Conservation (phyloP, 2,888 invertebrate species). For the Microchrysa polita region DNA sequence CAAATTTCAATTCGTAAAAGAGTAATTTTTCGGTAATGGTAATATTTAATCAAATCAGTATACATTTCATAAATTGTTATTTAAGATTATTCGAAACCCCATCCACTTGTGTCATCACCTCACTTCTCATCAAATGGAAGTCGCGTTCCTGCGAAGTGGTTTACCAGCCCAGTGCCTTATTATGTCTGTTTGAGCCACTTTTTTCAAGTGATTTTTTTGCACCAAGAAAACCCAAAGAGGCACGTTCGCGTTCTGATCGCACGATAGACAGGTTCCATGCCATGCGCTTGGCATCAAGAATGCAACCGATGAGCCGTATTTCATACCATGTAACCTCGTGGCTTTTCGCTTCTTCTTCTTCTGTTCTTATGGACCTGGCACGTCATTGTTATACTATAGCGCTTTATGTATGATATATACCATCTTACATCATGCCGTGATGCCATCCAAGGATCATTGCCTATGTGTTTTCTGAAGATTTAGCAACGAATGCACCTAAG, state of each 20-base stretch:
- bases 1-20: no score
- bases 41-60: no score
- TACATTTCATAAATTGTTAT: no score
- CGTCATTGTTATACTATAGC: no score
- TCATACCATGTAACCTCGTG: not conserved
- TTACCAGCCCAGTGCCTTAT: not conserved
- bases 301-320: conserved; percentile 4
- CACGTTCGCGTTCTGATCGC: conserved; percentile 22
- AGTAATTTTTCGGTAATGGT: no score
- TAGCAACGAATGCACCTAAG: no score
- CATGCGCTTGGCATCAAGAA: not conserved
- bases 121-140: not conserved
- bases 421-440: no score
- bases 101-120: not conserved
- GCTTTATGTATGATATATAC: no score
- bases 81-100: no score
- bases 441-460: no score
- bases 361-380: not conserved
- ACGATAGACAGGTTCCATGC: conserved; percentile 1
- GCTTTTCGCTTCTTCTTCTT: not conserved
- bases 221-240: not conserved
- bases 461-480: no score
- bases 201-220: not conserved
- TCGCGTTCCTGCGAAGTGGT: not conserved
- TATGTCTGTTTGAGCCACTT: not conserved